These are phyloP conservation scores for Lepilemur ruficaudatus DNA, from an alignment of 2,797 vertebrate genomes.

Conservation along the genomic window DNA sequence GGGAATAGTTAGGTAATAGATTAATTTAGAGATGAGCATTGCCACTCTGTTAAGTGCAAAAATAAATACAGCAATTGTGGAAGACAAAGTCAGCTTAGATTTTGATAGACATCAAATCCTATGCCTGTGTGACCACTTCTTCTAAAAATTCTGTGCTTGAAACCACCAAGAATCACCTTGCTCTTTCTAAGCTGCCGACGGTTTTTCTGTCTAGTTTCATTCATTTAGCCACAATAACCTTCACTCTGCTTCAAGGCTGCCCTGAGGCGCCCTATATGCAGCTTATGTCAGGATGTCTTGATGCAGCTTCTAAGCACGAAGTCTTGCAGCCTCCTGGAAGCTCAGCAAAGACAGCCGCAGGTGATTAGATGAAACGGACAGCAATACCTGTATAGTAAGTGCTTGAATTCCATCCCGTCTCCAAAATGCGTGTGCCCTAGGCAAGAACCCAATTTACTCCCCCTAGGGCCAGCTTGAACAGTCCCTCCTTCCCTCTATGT, in stretches of 20 bases:
- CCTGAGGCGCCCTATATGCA: slow-evolving; percentile 69
- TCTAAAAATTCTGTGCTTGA: background rate
- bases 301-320: slow-evolving; percentile 64
- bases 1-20: background rate
- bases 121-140: background rate
- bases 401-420: slow-evolving; percentile 40
- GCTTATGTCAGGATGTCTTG: background rate
- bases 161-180: slow-evolving; percentile 39
- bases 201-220: slow-evolving; percentile 63
- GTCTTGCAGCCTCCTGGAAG: slow-evolving; percentile 63
- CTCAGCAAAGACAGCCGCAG: slow-evolving; percentile 31
- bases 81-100: background rate
- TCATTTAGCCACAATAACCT: slow-evolving; percentile 69
- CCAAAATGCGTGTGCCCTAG: slow-evolving; percentile 54
- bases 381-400: slow-evolving; percentile 10
- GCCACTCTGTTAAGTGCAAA: background rate
- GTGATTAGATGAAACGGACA: slow-evolving; percentile 69
- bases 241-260: slow-evolving; percentile 74
- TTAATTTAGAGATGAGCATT: background rate
- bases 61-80: background rate
- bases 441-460: slow-evolving; percentile 66
- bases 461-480: slow-evolving; percentile 58
- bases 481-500: background rate
- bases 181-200: background rate
- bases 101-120: slow-evolving; percentile 24